Evolutionary conservation across 2,888 invertebrate genomes (phyloP).

Genomic region (Amiota communis): DNA sequence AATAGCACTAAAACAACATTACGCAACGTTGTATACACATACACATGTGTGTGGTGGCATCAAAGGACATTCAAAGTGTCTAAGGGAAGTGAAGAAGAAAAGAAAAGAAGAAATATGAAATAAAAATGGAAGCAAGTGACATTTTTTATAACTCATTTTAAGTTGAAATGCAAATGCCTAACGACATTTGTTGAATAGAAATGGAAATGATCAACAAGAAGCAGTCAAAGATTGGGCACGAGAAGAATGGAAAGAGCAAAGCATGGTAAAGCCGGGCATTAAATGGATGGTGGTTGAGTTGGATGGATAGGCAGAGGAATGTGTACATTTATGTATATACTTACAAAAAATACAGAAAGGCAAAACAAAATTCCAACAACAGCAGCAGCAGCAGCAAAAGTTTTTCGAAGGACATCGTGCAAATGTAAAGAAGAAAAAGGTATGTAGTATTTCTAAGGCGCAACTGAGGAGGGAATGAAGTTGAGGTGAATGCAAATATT

Average conservation of each 20-base stretch:
- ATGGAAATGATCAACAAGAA: constrained; percentile 30
- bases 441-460: too few relatives aligned
- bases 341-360: too few relatives aligned
- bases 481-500: too few relatives aligned
- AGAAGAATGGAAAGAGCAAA: neutral
- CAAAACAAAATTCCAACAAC: neutral
- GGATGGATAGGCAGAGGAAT: neutral
- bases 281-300: neutral
- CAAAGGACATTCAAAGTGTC: neutral
- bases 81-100: neutral
- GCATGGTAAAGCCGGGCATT: neutral
- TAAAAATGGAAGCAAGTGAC: constrained; percentile 48
- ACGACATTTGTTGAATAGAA: constrained; percentile 43
- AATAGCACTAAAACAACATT: constrained; percentile 4
- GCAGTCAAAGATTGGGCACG: constrained; percentile 14
- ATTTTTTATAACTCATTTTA: constrained; percentile 39
- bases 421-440: neutral
- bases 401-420: constrained; percentile 5
- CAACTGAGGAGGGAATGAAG: too few relatives aligned
- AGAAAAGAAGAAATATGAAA: neutral
- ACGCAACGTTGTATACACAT: neutral
- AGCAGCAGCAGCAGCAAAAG: constrained; percentile 1
- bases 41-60: neutral
- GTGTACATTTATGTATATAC: neutral
- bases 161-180: constrained; percentile 42